Evolutionary conservation across 2,888 invertebrate genomes (phyloP).

Genomic region (Bimastos eiseni): DNA sequence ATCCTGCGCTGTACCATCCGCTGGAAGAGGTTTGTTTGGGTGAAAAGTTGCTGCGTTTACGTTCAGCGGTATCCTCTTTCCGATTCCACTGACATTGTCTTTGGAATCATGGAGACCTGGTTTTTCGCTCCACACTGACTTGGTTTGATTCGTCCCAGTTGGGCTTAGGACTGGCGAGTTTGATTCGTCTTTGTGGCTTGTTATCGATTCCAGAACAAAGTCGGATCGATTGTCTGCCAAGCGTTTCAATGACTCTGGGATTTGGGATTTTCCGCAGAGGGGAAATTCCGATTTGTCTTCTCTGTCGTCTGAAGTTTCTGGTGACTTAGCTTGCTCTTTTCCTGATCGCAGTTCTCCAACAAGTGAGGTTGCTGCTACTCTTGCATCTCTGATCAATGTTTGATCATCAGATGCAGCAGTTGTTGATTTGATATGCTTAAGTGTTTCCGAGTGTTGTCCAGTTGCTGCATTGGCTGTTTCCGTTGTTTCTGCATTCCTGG

Average conservation of each 20-base stretch:
- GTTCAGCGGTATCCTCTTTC: background rate
- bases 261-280: background rate
- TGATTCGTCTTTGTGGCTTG: background rate
- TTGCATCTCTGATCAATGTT: background rate
- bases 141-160: background rate
- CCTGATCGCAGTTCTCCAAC: background rate
- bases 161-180: background rate
- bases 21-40: background rate
- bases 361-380: background rate
- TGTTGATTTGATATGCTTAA: background rate
- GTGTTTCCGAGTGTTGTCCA: background rate
- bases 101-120: background rate
- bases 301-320: background rate
- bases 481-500: background rate
- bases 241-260: background rate
- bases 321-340: background rate
- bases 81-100: background rate
- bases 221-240: background rate
- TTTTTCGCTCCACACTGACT: background rate
- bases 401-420: background rate
- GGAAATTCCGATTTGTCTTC: background rate
- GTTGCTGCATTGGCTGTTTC: background rate
- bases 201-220: background rate
- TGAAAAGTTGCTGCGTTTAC: background rate
- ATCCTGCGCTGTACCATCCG: background rate